phyloP scores from a whole-genome alignment of 2,888 invertebrate genomes.

The Eupithecia pulchellata region DNA sequence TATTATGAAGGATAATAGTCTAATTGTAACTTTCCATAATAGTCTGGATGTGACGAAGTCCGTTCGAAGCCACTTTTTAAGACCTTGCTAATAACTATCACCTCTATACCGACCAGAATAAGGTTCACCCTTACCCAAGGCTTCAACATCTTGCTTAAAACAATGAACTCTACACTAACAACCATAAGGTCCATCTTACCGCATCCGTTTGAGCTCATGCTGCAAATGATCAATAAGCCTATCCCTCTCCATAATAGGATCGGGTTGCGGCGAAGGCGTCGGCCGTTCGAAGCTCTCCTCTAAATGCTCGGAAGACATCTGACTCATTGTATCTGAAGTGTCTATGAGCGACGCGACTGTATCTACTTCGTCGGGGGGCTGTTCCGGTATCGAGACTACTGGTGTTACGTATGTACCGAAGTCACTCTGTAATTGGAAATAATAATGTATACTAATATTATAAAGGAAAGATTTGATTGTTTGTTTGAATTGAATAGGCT shows the following conservation, averaged over 20 bases:
- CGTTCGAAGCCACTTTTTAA: no score
- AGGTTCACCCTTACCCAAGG: slow-evolving; percentile 87
- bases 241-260: slow-evolving; percentile 87
- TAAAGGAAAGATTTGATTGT: no score
- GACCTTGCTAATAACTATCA: slow-evolving; percentile 88
- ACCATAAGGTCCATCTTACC: slow-evolving; percentile 64
- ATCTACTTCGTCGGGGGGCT: slow-evolving; percentile 86
- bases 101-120: slow-evolving; percentile 86
- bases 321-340: slow-evolving; percentile 87
- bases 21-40: no score
- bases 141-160: slow-evolving; percentile 75
- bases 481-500: no score
- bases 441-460: no score
- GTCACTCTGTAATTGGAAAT: slow-evolving; percentile 88
- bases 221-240: slow-evolving; percentile 92
- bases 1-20: no score
- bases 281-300: slow-evolving; percentile 62
- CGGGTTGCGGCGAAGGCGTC: slow-evolving; percentile 71
- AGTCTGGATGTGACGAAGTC: no score
- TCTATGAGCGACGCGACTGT: slow-evolving; percentile 88
- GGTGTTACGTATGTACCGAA: slow-evolving; percentile 97
- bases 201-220: slow-evolving; percentile 89
- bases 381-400: slow-evolving; percentile 92
- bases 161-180: slow-evolving; percentile 89
- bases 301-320: slow-evolving; percentile 66